Base-by-base conservation (phyloP, 1,140 invertebrate genomes). In the Colletes latitarsis region DNA sequence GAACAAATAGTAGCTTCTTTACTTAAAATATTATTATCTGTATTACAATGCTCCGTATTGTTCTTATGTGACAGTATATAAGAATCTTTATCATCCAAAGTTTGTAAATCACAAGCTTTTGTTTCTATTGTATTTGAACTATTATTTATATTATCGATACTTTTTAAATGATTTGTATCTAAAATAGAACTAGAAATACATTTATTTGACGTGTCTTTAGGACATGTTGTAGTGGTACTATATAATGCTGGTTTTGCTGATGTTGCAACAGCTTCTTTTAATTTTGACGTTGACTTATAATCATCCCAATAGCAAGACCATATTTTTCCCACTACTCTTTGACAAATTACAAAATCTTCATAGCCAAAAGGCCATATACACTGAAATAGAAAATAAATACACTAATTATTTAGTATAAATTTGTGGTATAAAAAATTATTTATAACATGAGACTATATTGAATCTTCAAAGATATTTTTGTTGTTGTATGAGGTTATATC, bases 311-410 rank as follows among this genome's bases (percentile, higher is more conserved):
- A 77, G 14, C 39, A 70, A 12, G 49, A 79, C 64, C 77, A 58
- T 5, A 0, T 53, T 73, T 78, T 12, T 58, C 74, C 87, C 19
- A 85, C 68, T 10, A 43, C 39, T 41, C 81, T 67, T 0, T 52
- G 74, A 6, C 60, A 57, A n/a, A 74, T 77, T 52, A 9, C 41
- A 14, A 85, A 57, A 12, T 85, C 72, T 63, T 79, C 60, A 12
- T 79, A 70, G 49, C 78, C 76, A 17, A 88, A 69, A 6, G 87
- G 87, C 87, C 87, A 88, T 17, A n/a, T 6, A 17, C 87, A 88
- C 87, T 88, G 4, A 64, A 74, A 82, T 30, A 80, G 2, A 43
- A 60, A 21, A 3, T 19, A n/a, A 43, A 66, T 52, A 3, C 41
- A 64, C 6, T 52, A 43, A 53, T 77, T 14, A 63, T 60, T 66